These are phyloP conservation scores for Caenorhabditis latens DNA, from an alignment of 1,140 invertebrate species.

Conservation along the genomic window DNA sequence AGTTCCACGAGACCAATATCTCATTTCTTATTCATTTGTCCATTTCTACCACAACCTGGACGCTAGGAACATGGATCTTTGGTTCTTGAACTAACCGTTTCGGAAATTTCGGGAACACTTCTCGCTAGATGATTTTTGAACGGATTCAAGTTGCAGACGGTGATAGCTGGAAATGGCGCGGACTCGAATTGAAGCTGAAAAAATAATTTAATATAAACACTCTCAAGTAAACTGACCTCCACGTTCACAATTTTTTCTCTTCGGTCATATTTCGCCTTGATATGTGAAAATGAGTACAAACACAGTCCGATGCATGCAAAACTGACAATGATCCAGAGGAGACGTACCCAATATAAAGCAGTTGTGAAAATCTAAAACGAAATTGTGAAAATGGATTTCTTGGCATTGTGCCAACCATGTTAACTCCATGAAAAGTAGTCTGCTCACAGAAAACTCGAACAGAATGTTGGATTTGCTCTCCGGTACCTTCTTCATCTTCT, in stretches of 20 bases:
- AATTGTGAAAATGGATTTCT: background rate
- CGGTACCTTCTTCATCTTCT: constrained; percentile 34
- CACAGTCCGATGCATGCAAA: constrained; percentile 53
- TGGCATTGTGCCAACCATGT: constrained; percentile 46
- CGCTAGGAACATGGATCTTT: background rate
- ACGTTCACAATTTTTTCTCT: constrained; percentile 77
- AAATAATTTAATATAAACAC: background rate
- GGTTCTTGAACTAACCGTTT: constrained; percentile 66
- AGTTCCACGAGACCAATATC: background rate
- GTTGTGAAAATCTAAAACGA: constrained; percentile 41
- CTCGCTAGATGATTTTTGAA: constrained; percentile 75
- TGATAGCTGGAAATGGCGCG: constrained; percentile 74
- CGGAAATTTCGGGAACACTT: constrained; percentile 74
- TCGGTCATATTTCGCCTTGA: constrained; percentile 66
- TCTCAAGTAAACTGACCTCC: constrained; percentile 65
- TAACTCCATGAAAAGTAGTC: constrained; percentile 66
- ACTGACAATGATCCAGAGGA: constrained; percentile 62
- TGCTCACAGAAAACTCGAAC: constrained; percentile 53
- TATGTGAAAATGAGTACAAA: constrained; percentile 54
- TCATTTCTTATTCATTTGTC: constrained; percentile 21
- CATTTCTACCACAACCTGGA: background rate
- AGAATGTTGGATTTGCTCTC: background rate
- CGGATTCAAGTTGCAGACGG: constrained; percentile 76
- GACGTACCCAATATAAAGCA: constrained; percentile 8
- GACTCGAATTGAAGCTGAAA: constrained; percentile 73